A percentile compares a stretch with the other conserved stretches of the same genome.
phyloP scores from a whole-genome alignment of 2,113 vertebrate genomes.

The Cardinalis cardinalis region DNA sequence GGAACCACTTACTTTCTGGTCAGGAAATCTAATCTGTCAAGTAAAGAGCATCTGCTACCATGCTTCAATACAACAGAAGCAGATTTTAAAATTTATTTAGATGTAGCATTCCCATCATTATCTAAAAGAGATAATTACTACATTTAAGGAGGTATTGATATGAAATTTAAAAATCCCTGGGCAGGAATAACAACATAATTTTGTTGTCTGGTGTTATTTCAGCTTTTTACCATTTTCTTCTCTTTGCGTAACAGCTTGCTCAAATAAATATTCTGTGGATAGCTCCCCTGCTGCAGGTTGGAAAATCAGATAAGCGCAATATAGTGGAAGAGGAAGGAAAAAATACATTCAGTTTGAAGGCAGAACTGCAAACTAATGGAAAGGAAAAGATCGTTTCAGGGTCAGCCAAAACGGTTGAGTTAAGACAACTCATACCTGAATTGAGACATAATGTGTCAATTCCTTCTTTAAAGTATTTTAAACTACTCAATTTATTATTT shows the following conservation, averaged over 20 bases:
- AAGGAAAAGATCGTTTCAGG: not conserved
- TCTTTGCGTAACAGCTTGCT: not conserved
- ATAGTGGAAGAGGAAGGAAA: not conserved
- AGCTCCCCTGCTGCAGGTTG: not conserved
- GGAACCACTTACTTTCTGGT: not conserved
- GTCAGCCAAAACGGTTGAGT: not conserved
- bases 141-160: not conserved
- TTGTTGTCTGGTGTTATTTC: not conserved
- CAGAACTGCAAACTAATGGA: not conserved
- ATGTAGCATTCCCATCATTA: accelerated
- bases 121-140: not conserved
- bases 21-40: not conserved
- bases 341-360: not conserved
- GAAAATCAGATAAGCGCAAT: not conserved
- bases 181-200: not conserved
- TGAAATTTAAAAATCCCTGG: not conserved
- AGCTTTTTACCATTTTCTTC: not conserved
- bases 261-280: not conserved
- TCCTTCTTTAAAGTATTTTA: not conserved
- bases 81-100: not conserved
- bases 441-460: not conserved
- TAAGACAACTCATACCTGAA: not conserved
- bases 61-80: not conserved
- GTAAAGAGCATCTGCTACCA: not conserved
- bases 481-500: not conserved